Base-by-base conservation (phyloP, 1,140 invertebrate genomes). In the Diorhabda sublineata region DNA sequence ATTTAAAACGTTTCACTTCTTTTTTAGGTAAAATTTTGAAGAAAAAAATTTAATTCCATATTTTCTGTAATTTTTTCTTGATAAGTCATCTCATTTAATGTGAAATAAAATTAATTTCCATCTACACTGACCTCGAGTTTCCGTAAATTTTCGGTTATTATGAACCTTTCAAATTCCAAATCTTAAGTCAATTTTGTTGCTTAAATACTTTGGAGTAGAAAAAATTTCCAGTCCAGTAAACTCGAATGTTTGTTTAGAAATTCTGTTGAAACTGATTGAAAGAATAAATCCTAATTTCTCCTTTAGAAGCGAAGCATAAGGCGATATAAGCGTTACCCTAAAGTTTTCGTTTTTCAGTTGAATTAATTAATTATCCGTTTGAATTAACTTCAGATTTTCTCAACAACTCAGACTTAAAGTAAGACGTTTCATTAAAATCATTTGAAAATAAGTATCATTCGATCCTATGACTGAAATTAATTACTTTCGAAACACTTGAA, bases 341-440 rank as follows among this genome's bases (percentile, higher is more conserved):
- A 61, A 61, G 59, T 61, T 61, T 61, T 61, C 59, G 42, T 61
- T 61, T 61, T 61, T 43, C 59, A 61, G 59, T 41, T 61, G 42
- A 61, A 61, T 61, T 61, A 61, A 61, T 61, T 61, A 61, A 61
- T 61, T 61, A 61, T 61, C 59, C 59, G 42, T 61, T 61, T 43
- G 59, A 61, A 61, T 61, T 61, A 61, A 61, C 59, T 61, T 61
- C 41, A 61, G 59, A 43, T 42, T 61, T 43, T 43, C 59, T 61
- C 42, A 42, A 61, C 59, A 61, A 61, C 59, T 61, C 59, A 41
- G 59, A 61, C 42, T 61, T 61, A 5, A 61, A 43, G 42, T 8
- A 43, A 41, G 26, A 61, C 59, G 42, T 61, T 61, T 61, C 42
- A 61, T 61, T 8, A 61, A 43, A 61, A 61, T 42, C 59, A 61